Base-by-base conservation (phyloP, 2,888 invertebrate genomes). In the Chymomyza procnemis region DNA sequence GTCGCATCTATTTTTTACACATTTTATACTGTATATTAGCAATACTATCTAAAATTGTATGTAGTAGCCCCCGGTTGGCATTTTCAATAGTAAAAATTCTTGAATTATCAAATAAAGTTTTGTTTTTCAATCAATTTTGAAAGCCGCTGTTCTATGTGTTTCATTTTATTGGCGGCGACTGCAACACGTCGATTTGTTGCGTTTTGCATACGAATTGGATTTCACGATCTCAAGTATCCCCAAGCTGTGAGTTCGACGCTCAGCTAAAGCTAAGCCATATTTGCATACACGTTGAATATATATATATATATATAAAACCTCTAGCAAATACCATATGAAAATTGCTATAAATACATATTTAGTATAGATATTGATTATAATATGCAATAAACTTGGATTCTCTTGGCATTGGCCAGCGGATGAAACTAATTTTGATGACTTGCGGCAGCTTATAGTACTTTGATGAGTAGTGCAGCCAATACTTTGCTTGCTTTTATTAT, bases 71-170 rank as follows among this genome's bases (percentile, higher is more conserved):
- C 64, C 64, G 50, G 48, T n/a, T 62, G 47, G 68, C 68, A 65
- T 58, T 60, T 59, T 73, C 55, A 52, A 63, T 30, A 22, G 14
- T 50, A 60, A 47, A n/a, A 58, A 59, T 5, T 50, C 66, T 67
- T 48, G 56, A 56, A 65, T 46, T 66, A 66, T 67, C 63, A 70
- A 76, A 85, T 82, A 80, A 85, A 82, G 72, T 76, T 80, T 60
- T 65, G 69, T 69, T 69, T 55, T 69, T 64, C 61, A 69, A 59
- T 66, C 34, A 50, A 64, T 68, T 67, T 70, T n/a, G n/a, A 3
- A 3, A n/a, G 48, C 48, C 14, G 48, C n/a, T 18, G 26, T 26
- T 50, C 48, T 18, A 50, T 50, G 16, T 50, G 16, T 12, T 41
- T 41, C 34, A 41, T 0, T 41, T 2, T 50, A 19, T 19, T 19